Conservation (phyloP, 2,797 vertebrate genomes). For the Tadarida brasiliensis region DNA sequence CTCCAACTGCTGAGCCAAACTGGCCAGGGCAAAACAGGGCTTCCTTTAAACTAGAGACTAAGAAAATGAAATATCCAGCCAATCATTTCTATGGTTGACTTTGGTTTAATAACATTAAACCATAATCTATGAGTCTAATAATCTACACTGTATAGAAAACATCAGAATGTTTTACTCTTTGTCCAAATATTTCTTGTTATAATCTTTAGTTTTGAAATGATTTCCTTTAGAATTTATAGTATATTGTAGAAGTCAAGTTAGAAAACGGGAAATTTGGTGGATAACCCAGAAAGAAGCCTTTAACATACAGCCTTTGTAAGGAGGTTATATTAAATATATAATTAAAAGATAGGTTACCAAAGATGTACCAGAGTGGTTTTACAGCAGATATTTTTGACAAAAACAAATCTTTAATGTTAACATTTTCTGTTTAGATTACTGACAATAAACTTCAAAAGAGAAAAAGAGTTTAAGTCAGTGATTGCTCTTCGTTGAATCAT, state of each 20-base stretch:
- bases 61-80: background rate
- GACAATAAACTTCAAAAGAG: background rate
- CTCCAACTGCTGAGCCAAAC: too few relatives aligned
- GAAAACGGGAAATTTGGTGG: background rate
- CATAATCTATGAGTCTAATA: slow-evolving; percentile 29
- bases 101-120: slow-evolving; percentile 42
- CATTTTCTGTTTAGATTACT: slow-evolving; percentile 11
- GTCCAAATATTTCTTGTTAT: slow-evolving; percentile 40
- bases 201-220: background rate
- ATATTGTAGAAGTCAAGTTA: background rate
- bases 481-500: background rate
- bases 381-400: background rate
- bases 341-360: background rate
- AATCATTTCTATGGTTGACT: background rate
- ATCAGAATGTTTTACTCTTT: background rate
- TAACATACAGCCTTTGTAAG: background rate
- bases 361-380: background rate
- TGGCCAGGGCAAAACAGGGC: background rate
- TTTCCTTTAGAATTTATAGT: slow-evolving; percentile 28
- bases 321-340: background rate
- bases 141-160: background rate
- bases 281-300: background rate
- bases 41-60: slow-evolving; percentile 13
- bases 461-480: background rate
- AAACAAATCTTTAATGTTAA: background rate